Evolutionary conservation across 2,113 vertebrate species (phyloP).

Genomic region (Galemys pyrenaicus): DNA sequence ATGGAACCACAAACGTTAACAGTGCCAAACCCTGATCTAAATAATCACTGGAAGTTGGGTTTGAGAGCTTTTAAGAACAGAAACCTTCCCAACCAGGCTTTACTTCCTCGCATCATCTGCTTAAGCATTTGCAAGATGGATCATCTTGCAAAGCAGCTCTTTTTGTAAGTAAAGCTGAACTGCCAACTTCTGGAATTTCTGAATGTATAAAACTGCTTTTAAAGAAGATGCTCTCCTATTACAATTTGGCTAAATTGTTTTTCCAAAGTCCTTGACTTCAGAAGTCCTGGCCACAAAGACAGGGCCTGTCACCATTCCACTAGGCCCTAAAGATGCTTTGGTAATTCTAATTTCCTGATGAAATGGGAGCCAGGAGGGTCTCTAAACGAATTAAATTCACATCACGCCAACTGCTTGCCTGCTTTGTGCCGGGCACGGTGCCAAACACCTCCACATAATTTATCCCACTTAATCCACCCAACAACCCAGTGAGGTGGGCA

Average conservation of each 20-base stretch:
- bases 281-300: slow-evolving; percentile 54
- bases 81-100: slow-evolving; percentile 43
- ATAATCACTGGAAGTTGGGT: neutral
- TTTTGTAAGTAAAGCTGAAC: slow-evolving; percentile 64
- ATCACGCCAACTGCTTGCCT: slow-evolving; percentile 76
- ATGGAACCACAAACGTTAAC: neutral
- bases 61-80: neutral
- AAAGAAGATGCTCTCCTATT: slow-evolving; percentile 68
- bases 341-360: slow-evolving; percentile 75
- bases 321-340: slow-evolving; percentile 61
- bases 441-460: slow-evolving; percentile 81
- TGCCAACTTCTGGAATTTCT: slow-evolving; percentile 72
- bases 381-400: slow-evolving; percentile 80
- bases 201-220: slow-evolving; percentile 64
- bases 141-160: slow-evolving; percentile 67
- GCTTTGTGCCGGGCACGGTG: slow-evolving; percentile 67
- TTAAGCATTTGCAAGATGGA: slow-evolving; percentile 67
- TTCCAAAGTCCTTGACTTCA: slow-evolving; percentile 60
- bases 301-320: slow-evolving; percentile 32
- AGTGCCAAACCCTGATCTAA: neutral
- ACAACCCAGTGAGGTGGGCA: slow-evolving; percentile 68
- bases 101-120: slow-evolving; percentile 51
- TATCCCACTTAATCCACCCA: slow-evolving; percentile 76
- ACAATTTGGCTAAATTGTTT: slow-evolving; percentile 53
- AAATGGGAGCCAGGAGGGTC: slow-evolving; percentile 76